Percentiles rank a stretch among this genome's conserved stretches.
These are phyloP conservation scores for Suncus etruscus DNA, from an alignment of 2,113 vertebrate genomes.

Conservation along the genomic window DNA sequence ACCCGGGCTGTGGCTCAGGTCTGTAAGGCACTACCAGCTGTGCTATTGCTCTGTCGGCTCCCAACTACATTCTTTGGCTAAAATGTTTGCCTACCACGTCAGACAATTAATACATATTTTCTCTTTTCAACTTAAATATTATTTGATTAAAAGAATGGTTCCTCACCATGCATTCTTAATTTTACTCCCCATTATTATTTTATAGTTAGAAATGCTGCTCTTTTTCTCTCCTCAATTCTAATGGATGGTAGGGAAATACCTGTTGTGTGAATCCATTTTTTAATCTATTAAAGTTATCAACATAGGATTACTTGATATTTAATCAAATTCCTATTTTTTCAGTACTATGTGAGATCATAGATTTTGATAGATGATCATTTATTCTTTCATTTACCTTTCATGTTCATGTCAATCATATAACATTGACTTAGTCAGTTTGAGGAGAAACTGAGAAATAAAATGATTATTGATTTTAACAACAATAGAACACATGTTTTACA, in stretches of 20 bases:
- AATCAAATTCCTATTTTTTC: slow-evolving; percentile 16
- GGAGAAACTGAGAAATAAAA: slow-evolving; percentile 19
- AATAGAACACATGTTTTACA: not conserved
- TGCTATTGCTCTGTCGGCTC: no score
- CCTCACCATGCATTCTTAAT: not conserved
- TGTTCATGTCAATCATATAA: not conserved
- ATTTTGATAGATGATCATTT: not conserved
- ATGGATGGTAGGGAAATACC: not conserved
- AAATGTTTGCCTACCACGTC: not conserved
- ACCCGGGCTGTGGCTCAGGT: no score
- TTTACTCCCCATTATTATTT: slow-evolving; percentile 26
- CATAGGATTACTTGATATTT: not conserved
- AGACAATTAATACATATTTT: not conserved
- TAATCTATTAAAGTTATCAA: not conserved
- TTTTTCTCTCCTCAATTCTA: not conserved
- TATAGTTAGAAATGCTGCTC: not conserved
- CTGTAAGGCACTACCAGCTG: no score
- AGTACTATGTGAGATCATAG: slow-evolving; percentile 7
- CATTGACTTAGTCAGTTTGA: slow-evolving; percentile 40
- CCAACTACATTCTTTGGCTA: not conserved
- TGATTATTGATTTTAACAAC: slow-evolving; percentile 43
- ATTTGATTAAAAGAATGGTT: not conserved
- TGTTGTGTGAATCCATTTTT: not conserved
- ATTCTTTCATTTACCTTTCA: slow-evolving; percentile 15
- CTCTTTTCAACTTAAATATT: not conserved